Base-by-base conservation (phyloP, 2,888 invertebrate genomes). In the Hedychridium roseum region DNA sequence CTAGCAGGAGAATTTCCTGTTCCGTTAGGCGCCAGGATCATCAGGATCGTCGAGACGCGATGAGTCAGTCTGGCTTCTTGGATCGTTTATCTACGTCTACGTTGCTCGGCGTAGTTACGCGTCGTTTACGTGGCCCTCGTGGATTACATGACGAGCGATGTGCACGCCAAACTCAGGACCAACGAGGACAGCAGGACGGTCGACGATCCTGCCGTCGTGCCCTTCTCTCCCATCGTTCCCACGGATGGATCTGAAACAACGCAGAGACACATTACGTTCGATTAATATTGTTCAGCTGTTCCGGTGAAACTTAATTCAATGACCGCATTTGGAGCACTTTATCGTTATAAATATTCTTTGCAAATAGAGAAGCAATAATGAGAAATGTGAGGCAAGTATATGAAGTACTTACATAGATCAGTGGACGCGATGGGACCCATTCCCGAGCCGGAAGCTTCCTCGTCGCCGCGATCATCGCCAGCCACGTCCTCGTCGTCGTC, bases 391-490 rank as follows among this genome's bases (percentile, higher is more conserved):
- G n/a, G n/a, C n/a, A n/a, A n/a, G n/a, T n/a, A n/a, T n/a, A n/a
- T n/a, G n/a, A n/a, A n/a, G n/a, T n/a, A n/a, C n/a, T 1, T 11
- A 31, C 40, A 15, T n/a, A 1, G 12, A 3, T 16, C 46, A 74
- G 72, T 70, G 42, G 59, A 52, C 20, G 64, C 57, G 2, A 57
- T 52, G n/a, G 74, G 66, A 26, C 73, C 76, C 53, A 44, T 53
- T 48, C 76, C 76, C n/a, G 76, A 76, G 18, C 73, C 73, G 36
- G 73, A 74, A 7, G 63, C 71, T 16, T 70, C 73, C 12, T 66
- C 71, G 23, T 69, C 74, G 6, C 71, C 74, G 43, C 52, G 59
- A 39, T 55, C 62, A 15, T 60, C 65, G 2, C 59, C 59, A 16
- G 40, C 59, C 2, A 49, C 70, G 38, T 73, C 69, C 34, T 56